Conservation (phyloP, 2,113 vertebrate species). For the Indicator indicator region DNA sequence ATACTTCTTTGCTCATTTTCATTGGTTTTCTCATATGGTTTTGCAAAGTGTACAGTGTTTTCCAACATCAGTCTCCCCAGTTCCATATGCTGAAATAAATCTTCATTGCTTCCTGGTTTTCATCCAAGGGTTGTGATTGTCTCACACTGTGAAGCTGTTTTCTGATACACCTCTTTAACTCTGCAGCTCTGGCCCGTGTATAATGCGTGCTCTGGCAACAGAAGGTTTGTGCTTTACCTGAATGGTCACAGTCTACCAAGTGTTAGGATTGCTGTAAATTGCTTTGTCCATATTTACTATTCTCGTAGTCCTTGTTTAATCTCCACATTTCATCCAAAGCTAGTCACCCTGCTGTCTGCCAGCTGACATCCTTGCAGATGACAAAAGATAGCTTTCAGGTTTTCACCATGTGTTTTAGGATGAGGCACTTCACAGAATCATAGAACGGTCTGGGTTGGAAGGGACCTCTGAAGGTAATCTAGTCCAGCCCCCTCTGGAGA, state of each 20-base stretch:
- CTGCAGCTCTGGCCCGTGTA: background rate
- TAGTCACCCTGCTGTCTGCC: background rate
- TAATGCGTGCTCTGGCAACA: background rate
- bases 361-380: background rate
- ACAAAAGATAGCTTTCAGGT: background rate
- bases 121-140: background rate
- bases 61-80: background rate
- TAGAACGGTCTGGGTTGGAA: too few relatives aligned
- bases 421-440: background rate
- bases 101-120: background rate
- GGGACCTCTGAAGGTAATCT: too few relatives aligned
- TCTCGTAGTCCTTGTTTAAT: background rate
- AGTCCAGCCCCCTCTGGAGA: too few relatives aligned
- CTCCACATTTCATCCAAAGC: background rate
- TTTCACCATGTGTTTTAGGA: background rate
- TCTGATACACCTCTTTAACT: background rate
- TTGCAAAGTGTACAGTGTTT: background rate
- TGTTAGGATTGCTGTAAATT: background rate
- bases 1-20: background rate
- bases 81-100: background rate
- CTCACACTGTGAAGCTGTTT: background rate
- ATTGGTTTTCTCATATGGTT: background rate
- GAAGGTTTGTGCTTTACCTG: background rate
- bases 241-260: background rate
- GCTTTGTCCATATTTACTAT: background rate